Base-by-base conservation (phyloP, 2,113 vertebrate species). In the Picathartes gymnocephalus region DNA sequence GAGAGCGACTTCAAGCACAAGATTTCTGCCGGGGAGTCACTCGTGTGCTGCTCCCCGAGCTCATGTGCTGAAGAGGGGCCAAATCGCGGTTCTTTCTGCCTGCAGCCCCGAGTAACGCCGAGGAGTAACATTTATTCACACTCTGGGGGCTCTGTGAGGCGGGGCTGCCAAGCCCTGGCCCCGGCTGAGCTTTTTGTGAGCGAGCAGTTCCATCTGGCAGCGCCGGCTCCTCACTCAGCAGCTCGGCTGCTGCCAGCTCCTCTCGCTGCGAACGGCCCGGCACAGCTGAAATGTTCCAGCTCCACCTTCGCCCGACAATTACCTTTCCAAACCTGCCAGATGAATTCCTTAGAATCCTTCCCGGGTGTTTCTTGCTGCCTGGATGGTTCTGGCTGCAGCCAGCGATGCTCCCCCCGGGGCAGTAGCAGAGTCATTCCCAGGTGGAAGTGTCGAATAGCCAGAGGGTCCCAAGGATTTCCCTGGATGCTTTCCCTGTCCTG, bases 181-280 rank as follows among this genome's bases (percentile, higher is more conserved):
- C 64, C 3, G 54, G n/a, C 48, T 24, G 64, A 61, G 76, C 77
- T 95, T 86, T 72, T 33, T n/a, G 27, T 76, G 45, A 91, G 92
- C 57, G n/a, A 82, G 86, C 87, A 93, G 95, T 93, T 97, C 96
- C 96, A 97, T 91, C 90, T 97, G 96, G 94, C 96, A 94, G 66
- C 7, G 5, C 92, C 13, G 5, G 66, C 82, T 90, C 95, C 86
- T 96, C 94, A 96, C 94, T 96, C 92, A 92, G 92, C 96, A 92
- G 93, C 94, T 96, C 68, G n/a, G 57, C 82, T 35, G 83, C 94
- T 83, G 93, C 96, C 95, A 96, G 90, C 71, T 88, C 87, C 91
- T 81, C 20, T 80, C 15, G 0, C 40, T 82, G 83, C 48, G 87
- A 89, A 80, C 1, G 3, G 62, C 91, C 78, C 92, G 48, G 92